Conservation (phyloP, 2,888 invertebrate species). For the Archaeoteleia sp. region DNA sequence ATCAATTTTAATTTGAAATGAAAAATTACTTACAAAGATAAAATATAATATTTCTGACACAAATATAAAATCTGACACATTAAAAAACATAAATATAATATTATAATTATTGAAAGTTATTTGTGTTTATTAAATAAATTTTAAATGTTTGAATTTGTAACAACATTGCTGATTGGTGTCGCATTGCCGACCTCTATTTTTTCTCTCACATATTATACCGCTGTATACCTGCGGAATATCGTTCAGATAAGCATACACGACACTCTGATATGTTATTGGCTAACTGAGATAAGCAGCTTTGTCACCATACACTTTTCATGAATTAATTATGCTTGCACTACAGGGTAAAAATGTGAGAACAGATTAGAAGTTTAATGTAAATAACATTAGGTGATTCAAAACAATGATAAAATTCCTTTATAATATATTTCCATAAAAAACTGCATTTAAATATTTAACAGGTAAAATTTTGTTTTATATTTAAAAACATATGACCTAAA, state of each 20-base stretch:
- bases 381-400: conserved; percentile 10
- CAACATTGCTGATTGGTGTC: no score
- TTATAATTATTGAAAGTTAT: no score
- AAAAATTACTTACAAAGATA: no score
- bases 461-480: background rate
- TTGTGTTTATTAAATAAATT: no score
- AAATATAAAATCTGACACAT: no score
- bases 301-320: conserved; percentile 18
- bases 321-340: conserved; percentile 8
- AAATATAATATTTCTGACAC: no score
- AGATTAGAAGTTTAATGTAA: conserved; percentile 15
- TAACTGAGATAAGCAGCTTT: conserved; percentile 17
- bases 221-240: conserved; percentile 22
- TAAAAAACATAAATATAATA: no score
- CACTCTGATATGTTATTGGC: conserved; percentile 32
- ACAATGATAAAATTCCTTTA: background rate
- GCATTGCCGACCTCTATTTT: conserved; percentile 25
- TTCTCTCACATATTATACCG: conserved; percentile 26
- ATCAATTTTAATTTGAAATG: no score
- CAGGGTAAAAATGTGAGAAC: conserved; percentile 13
- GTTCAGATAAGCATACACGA: conserved; percentile 32
- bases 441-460: background rate
- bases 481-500: background rate
- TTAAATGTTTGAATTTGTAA: no score
- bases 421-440: no score